Evolutionary conservation across 2,888 invertebrate genomes (phyloP).

Genomic region (Tachina grossa): DNA sequence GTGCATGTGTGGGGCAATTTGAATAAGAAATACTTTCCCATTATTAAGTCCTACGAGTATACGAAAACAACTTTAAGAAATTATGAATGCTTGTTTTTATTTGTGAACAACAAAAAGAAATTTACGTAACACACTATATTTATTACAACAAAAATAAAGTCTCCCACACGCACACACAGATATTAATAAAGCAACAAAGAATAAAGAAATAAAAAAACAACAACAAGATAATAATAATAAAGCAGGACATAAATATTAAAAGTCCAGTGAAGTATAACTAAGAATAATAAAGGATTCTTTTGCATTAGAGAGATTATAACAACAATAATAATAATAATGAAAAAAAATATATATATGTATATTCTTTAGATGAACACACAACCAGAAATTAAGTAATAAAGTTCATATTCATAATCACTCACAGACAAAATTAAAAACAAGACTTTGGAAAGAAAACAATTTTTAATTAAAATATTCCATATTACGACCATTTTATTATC

Average conservation of each 20-base stretch:
- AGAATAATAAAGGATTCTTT: constrained; percentile 54
- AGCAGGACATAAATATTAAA: constrained; percentile 63
- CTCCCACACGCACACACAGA: background rate
- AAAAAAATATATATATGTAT: too few species aligned
- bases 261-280: constrained; percentile 59
- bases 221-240: constrained; percentile 43
- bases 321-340: constrained; percentile 1
- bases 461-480: constrained; percentile 55
- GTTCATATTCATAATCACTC: constrained; percentile 1
- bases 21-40: constrained; percentile 29
- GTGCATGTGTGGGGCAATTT: background rate
- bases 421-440: background rate
- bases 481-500: constrained; percentile 44
- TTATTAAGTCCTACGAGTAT: constrained; percentile 43
- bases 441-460: constrained; percentile 25
- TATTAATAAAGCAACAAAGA: background rate
- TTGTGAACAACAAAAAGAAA: constrained; percentile 29
- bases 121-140: constrained; percentile 14
- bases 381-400: background rate
- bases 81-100: constrained; percentile 50
- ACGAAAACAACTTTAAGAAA: constrained; percentile 48
- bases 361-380: background rate
- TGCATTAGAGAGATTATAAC: constrained; percentile 40
- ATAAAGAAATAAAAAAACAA: background rate
- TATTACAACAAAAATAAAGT: background rate